A percentile compares a stretch with the other conserved stretches of the same genome.
Conservation (phyloP, 37 sponge, comb jelly and placozoan genomes). For the Mnemiopsis leidyi region DNA sequence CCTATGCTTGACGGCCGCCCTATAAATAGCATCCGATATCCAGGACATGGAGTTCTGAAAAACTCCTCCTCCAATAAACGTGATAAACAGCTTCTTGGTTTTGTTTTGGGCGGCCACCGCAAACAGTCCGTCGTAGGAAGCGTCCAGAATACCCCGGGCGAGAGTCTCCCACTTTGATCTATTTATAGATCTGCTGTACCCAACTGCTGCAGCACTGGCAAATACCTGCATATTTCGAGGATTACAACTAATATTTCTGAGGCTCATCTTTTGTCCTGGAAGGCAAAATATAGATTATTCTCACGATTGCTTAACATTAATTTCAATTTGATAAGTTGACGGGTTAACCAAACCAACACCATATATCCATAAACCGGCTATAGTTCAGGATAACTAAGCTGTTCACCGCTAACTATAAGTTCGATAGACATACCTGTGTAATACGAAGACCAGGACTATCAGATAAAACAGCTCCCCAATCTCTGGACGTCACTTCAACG, state of each 20-base stretch:
- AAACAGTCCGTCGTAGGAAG: constrained; percentile 40
- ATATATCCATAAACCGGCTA: no score
- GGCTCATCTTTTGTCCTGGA: no score
- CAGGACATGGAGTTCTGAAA: constrained; percentile 52
- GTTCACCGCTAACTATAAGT: no score
- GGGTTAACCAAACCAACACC: no score
- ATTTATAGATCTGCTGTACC: neutral
- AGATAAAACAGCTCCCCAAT: neutral
- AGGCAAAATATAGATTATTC: no score
- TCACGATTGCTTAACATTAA: no score
- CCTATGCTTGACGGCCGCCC: constrained; percentile 6
- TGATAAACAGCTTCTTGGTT: constrained; percentile 12
- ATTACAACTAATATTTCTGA: no score
- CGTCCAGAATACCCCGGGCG: constrained; percentile 23
- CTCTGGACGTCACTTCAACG: neutral
- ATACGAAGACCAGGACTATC: neutral
- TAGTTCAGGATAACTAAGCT: no score
- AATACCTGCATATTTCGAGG: constrained; percentile 16
- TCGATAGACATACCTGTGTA: no score
- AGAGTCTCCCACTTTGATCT: neutral
- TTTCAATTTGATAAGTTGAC: no score
- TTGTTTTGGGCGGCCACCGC: neutral
- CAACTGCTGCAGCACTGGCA: constrained; percentile 45
- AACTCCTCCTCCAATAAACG: constrained; percentile 54
- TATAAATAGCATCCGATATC: constrained; percentile 48